phyloP scores from a whole-genome alignment of 2,888 invertebrate species.

The Dicyrtoma fusca region DNA sequence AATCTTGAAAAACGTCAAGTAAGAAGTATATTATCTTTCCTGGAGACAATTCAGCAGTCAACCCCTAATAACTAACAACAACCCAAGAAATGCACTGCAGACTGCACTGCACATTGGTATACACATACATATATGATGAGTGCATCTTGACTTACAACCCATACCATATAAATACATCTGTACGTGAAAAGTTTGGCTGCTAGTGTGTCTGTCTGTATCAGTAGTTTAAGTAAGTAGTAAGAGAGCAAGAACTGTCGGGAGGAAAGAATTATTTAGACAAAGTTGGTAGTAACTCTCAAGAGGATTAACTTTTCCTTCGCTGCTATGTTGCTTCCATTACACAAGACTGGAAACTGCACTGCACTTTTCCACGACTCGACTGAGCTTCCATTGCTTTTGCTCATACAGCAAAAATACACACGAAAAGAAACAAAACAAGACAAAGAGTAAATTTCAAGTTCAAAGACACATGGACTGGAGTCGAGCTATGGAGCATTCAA shows the following conservation, averaged over 20 bases:
- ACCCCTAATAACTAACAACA: neutral
- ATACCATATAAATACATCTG: neutral
- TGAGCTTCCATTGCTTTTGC: neutral
- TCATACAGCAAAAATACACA: neutral
- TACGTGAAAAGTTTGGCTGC: neutral
- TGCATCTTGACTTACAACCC: too few relatives aligned
- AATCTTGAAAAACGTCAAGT: neutral
- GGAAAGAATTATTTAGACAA: too few relatives aligned
- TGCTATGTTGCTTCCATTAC: neutral
- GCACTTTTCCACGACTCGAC: too few relatives aligned
- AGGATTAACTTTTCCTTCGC: neutral
- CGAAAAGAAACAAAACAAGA: neutral
- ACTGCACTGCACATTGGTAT: too few relatives aligned
- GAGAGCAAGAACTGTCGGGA: neutral
- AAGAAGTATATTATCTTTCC: neutral
- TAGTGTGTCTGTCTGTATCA: too few relatives aligned
- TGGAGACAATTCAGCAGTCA: conserved; percentile 9
- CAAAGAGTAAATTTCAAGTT: neutral
- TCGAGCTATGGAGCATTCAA: too few relatives aligned
- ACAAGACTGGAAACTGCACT: too few relatives aligned
- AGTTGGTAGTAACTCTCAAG: neutral
- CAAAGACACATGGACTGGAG: conserved; percentile 1
- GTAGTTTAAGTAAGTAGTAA: too few relatives aligned
- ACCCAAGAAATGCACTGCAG: neutral
- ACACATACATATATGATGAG: too few relatives aligned